phyloP scores from a whole-genome alignment of 2,797 vertebrate genomes.

The Acomys russatus region DNA sequence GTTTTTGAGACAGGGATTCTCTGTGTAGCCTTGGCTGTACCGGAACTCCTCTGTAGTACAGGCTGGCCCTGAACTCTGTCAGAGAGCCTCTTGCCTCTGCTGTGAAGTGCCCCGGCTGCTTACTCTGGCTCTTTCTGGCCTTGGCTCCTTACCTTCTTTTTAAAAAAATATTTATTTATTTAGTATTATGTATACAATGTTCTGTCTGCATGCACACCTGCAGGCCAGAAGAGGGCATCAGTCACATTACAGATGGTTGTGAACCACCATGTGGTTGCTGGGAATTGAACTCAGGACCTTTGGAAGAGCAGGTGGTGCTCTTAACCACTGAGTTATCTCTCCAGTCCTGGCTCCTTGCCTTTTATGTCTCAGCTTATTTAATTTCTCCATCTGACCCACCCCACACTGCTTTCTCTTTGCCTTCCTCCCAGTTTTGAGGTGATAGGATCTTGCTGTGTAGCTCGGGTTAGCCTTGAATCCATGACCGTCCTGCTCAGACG shows the following conservation, averaged over 20 bases:
- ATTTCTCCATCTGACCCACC: background rate
- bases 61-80: background rate
- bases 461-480: background rate
- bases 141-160: background rate
- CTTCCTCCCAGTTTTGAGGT: background rate
- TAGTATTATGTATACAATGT: too few species aligned
- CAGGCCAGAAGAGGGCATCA: too few species aligned
- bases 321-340: too few species aligned
- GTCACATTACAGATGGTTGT: too few species aligned
- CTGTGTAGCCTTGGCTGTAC: background rate
- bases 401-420: background rate
- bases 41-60: background rate
- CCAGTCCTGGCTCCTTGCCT: background rate
- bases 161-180: too few species aligned
- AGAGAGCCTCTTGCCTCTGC: background rate
- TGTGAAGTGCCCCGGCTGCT: background rate
- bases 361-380: conserved; percentile 26
- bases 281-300: too few species aligned
- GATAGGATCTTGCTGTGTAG: background rate
- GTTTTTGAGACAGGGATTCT: background rate
- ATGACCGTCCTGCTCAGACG: background rate
- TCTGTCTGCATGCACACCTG: too few species aligned
- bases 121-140: background rate
- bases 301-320: too few species aligned
- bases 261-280: too few species aligned